phyloP scores from a whole-genome alignment of 2,113 vertebrate genomes.

The Nestor notabilis region DNA sequence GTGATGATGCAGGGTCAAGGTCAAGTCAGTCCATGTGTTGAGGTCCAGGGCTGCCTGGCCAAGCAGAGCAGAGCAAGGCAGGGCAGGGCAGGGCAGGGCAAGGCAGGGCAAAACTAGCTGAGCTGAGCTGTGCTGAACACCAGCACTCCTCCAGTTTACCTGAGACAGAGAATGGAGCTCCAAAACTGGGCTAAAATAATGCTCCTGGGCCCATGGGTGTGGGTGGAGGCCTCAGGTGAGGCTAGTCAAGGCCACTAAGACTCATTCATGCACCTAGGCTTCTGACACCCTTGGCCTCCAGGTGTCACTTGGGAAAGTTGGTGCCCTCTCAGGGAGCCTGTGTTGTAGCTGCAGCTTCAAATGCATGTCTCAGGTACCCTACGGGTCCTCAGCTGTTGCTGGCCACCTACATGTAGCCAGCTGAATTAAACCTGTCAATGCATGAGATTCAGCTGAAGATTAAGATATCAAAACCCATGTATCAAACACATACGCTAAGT shows the following conservation, averaged over 20 bases:
- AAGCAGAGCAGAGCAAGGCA: background rate
- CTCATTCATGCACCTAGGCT: background rate
- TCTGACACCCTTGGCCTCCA: background rate
- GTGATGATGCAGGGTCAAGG: background rate
- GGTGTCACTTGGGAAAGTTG: background rate
- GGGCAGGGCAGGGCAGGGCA: background rate
- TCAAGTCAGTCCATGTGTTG: background rate
- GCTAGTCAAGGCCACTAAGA: background rate
- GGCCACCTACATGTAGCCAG: background rate
- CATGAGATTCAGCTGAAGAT: background rate
- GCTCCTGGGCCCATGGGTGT: background rate
- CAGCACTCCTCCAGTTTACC: background rate
- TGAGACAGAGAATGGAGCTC: background rate
- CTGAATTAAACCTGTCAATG: background rate
- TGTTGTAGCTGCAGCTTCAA: background rate
- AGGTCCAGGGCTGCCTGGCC: background rate
- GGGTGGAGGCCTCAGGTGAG: background rate
- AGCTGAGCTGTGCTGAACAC: background rate
- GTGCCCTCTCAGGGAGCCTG: background rate
- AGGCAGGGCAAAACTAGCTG: no score
- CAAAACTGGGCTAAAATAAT: background rate
- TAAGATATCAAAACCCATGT: background rate
- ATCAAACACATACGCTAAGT: background rate
- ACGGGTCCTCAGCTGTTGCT: background rate
- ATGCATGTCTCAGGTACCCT: accelerated